Evolutionary conservation across 2,113 vertebrate genomes (phyloP).

Genomic region (Eidolon helvum): DNA sequence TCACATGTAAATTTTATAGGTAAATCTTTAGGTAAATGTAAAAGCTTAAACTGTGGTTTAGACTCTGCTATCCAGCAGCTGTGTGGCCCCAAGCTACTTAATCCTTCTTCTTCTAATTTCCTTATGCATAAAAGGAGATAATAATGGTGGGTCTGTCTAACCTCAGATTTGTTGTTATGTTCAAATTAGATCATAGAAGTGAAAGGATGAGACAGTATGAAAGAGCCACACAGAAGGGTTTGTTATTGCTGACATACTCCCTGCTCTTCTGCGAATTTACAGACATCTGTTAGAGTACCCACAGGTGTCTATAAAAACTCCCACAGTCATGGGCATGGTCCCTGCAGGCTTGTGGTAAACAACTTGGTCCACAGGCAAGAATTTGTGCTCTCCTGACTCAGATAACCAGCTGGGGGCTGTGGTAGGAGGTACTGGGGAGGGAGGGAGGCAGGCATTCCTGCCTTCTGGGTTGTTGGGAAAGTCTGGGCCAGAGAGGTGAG

Average conservation of each 20-base stretch:
- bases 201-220: neutral
- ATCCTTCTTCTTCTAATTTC: neutral
- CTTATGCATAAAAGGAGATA: neutral
- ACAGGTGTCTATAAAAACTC: neutral
- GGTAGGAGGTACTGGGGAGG: rapidly evolving
- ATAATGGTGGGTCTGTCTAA: neutral
- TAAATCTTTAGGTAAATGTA: neutral
- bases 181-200: neutral
- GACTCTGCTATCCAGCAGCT: neutral
- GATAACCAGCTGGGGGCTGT: neutral
- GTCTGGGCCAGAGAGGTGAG: constrained; percentile 6
- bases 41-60: neutral
- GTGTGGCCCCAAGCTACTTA: neutral
- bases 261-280: neutral
- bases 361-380: neutral
- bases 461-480: neutral
- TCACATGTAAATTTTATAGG: neutral
- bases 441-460: neutral
- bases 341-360: neutral
- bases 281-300: neutral
- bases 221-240: neutral
- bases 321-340: neutral
- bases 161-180: neutral
- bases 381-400: neutral
- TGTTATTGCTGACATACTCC: neutral